Conservation (phyloP, 2,888 invertebrate species). For the Galeruca laticollis region DNA sequence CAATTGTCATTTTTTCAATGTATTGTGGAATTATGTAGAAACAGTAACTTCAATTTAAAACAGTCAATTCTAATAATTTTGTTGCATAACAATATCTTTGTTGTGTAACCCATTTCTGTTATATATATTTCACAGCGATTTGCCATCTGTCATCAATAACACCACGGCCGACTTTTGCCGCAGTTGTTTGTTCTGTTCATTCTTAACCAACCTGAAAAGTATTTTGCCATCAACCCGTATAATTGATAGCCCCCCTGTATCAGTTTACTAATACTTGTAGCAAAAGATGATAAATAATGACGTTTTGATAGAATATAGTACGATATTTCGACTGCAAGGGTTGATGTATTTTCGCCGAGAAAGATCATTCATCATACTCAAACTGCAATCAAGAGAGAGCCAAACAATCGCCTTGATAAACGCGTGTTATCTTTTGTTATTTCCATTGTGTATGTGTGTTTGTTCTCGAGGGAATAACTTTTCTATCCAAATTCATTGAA, state of each 20-base stretch:
- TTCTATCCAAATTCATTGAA: not conserved
- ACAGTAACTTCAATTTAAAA: no score
- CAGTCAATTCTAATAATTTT: no score
- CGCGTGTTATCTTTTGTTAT: slow-evolving; percentile 45
- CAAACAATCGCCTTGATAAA: slow-evolving; percentile 56
- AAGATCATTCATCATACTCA: slow-evolving; percentile 65
- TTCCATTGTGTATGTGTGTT: slow-evolving; percentile 42
- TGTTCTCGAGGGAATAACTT: not conserved
- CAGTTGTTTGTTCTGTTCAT: slow-evolving; percentile 30
- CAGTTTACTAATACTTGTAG: slow-evolving; percentile 36
- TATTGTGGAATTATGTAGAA: no score
- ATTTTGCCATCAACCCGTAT: slow-evolving; percentile 31
- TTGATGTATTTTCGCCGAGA: slow-evolving; percentile 53
- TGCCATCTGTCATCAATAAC: slow-evolving; percentile 21
- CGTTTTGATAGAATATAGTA: slow-evolving; percentile 52
- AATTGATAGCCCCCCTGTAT: slow-evolving; percentile 42
- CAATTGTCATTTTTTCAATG: no score
- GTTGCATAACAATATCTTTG: no score
- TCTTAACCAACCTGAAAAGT: slow-evolving; percentile 21
- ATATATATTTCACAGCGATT: slow-evolving; percentile 5
- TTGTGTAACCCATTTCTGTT: no score
- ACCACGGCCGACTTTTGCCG: not conserved
- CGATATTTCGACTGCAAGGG: slow-evolving; percentile 56
- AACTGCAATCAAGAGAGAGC: slow-evolving; percentile 63
- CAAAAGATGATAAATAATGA: slow-evolving; percentile 51